phyloP scores from a whole-genome alignment of 1,140 invertebrate species.

The Lasioglossum albipes region DNA sequence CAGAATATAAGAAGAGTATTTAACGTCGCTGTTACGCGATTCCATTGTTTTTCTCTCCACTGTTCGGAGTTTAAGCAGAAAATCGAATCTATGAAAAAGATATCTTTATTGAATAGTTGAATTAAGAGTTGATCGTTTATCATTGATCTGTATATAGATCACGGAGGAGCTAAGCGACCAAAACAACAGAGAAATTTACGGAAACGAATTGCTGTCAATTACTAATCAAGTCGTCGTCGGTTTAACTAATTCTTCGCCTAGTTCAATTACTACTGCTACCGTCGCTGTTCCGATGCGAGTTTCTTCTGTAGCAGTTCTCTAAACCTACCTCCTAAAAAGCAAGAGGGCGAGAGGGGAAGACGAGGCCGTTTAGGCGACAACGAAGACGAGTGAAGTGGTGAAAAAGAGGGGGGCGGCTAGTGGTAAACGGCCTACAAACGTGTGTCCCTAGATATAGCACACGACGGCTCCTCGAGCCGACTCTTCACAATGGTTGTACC shows the following conservation, averaged over 20 bases:
- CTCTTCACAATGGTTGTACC: conserved; percentile 56
- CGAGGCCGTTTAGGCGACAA: conserved; percentile 41
- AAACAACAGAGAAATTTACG: conserved; percentile 37
- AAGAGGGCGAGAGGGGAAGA: background rate
- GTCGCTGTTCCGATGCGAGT: conserved; percentile 34
- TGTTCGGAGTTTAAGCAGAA: conserved; percentile 27
- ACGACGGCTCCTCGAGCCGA: conserved; percentile 8
- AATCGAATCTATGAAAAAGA: conserved; percentile 9
- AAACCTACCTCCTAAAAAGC: conserved; percentile 55
- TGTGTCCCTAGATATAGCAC: conserved; percentile 25
- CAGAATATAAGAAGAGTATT: conserved; percentile 5
- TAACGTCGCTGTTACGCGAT: background rate
- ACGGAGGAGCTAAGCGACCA: conserved; percentile 53
- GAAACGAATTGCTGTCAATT: conserved; percentile 78
- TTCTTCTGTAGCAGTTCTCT: conserved; percentile 45
- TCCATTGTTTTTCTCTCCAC: conserved; percentile 26
- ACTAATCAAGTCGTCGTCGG: conserved; percentile 51
- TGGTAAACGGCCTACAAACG: conserved; percentile 56
- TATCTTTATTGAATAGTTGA: background rate
- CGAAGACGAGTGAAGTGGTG: conserved; percentile 16
- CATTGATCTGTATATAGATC: background rate
- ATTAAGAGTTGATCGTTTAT: background rate
- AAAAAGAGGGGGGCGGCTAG: no score
- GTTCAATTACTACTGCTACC: conserved; percentile 66
- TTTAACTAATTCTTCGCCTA: conserved; percentile 31